Evolutionary conservation across 2,113 vertebrate species (phyloP), one percentile per base, ranked within the genome.

Genomic region (Pelecanoides urinatrix): DNA sequence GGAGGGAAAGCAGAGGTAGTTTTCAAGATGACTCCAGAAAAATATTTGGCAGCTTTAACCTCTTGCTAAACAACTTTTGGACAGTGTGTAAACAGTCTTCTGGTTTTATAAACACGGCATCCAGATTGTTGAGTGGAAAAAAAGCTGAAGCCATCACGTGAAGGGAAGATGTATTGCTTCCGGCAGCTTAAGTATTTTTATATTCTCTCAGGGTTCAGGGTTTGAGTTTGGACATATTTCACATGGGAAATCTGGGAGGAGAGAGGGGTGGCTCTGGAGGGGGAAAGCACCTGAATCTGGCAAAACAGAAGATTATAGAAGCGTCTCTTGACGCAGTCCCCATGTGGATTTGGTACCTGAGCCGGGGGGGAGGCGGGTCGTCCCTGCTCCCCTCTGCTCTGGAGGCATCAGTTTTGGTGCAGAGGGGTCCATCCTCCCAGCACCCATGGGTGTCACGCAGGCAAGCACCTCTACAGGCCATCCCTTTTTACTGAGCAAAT

Each of bases 11-110:
- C 87, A 83, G 53, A 92, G 91, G 63, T n/a, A 49, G 50, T 29
- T 71, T 58, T 86, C 52, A 52, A 40, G 84, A 91, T 6, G 77
- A 71, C 88, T 90, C 77, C 94, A 89, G 73, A 44, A 70, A 92
- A 95, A 81, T 34, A 44, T 83, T 90, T 92, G 95, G 91, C 93
- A 85, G 87, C 87, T 75, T 38, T 13, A 21, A 42, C 56, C 52
- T 89, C 77, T 62, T 42, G 84, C 94, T 96, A 87, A 97, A 96
- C 90, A 92, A 91, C 95, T 81, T 91, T 14, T 47, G 81, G 89
- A 21, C 52, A 3, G 76, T 7, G 73, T 78, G 80, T 96, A 95
- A 97, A 96, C 95, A 96, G 73, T 58, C 11, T 81, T 61, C 34
- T 32, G 66, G 76, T 47, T 92, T 77, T 87, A 79, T 96, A 97